A percentile compares a stretch with the other conserved stretches of the same genome.
These are phyloP conservation scores for Sinodicranocentrus sp. DNA, from an alignment of 2,888 invertebrate genomes.

Conservation along the genomic window DNA sequence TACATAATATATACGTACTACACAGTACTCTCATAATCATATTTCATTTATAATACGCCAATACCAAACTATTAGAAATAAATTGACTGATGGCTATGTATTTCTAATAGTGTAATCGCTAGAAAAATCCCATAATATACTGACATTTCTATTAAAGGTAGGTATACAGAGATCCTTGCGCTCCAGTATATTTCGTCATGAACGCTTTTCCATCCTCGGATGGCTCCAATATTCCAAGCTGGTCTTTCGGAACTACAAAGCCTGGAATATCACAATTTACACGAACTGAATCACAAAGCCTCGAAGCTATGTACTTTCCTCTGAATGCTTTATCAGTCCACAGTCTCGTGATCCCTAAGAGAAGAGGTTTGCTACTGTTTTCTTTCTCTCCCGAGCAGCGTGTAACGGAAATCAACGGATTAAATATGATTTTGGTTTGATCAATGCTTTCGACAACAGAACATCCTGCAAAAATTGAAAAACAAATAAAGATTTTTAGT, in stretches of 20 bases:
- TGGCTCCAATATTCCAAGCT: slow-evolving; percentile 75
- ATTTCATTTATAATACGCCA: no score
- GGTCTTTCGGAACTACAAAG: slow-evolving; percentile 66
- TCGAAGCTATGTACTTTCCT: slow-evolving; percentile 67
- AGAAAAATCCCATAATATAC: neutral
- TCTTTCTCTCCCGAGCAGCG: neutral
- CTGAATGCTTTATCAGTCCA: slow-evolving; percentile 74
- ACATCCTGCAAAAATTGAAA: slow-evolving; percentile 61
- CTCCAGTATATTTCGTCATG: slow-evolving; percentile 67
- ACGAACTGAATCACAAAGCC: slow-evolving; percentile 69
- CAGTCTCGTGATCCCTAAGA: slow-evolving; percentile 70
- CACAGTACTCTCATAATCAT: no score
- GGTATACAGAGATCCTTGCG: slow-evolving; percentile 62
- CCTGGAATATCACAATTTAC: slow-evolving; percentile 68
- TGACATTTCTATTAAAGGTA: slow-evolving; percentile 43
- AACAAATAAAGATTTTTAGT: neutral
- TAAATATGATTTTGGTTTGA: neutral
- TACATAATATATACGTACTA: no score
- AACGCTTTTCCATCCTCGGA: slow-evolving; percentile 72
- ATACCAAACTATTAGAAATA: no score
- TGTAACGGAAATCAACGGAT: neutral
- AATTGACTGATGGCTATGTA: neutral
- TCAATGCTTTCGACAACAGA: slow-evolving; percentile 63
- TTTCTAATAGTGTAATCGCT: no score
- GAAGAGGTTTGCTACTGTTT: slow-evolving; percentile 10